Conservation (phyloP, 2,113 vertebrate species). For the Cyanoderma ruficeps region DNA sequence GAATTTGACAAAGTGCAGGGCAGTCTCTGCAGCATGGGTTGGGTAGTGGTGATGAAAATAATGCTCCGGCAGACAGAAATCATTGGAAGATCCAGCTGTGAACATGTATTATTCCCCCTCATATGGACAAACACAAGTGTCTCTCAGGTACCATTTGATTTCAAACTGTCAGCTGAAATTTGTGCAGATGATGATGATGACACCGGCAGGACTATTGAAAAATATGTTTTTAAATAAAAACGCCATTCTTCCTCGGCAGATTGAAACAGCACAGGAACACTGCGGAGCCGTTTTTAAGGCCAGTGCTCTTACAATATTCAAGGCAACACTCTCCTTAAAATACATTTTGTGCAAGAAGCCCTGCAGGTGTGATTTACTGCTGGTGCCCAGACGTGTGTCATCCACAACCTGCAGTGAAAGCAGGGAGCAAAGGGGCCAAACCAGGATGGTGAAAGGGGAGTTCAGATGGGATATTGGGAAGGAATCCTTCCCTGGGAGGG, state of each 20-base stretch:
- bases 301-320: background rate
- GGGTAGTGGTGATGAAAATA: background rate
- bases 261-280: background rate
- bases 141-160: slow-evolving; percentile 23
- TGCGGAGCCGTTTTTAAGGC: background rate
- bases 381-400: background rate
- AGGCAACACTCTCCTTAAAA: background rate
- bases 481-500: rapidly evolving
- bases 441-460: background rate
- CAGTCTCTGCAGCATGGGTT: background rate
- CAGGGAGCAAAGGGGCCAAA: background rate
- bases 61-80: background rate
- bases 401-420: background rate
- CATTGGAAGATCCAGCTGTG: slow-evolving; percentile 22
- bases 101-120: background rate
- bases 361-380: background rate
- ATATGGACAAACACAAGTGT: background rate
- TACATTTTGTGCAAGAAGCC: background rate
- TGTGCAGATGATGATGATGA: slow-evolving; percentile 38
- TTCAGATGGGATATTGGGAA: rapidly evolving
- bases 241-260: slow-evolving; percentile 16
- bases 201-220: slow-evolving; percentile 27
- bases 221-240: slow-evolving; percentile 61
- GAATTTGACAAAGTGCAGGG: background rate
- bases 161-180: slow-evolving; percentile 50